phyloP scores from a whole-genome alignment of 2,797 vertebrate species.

The Ciconia nigra region DNA sequence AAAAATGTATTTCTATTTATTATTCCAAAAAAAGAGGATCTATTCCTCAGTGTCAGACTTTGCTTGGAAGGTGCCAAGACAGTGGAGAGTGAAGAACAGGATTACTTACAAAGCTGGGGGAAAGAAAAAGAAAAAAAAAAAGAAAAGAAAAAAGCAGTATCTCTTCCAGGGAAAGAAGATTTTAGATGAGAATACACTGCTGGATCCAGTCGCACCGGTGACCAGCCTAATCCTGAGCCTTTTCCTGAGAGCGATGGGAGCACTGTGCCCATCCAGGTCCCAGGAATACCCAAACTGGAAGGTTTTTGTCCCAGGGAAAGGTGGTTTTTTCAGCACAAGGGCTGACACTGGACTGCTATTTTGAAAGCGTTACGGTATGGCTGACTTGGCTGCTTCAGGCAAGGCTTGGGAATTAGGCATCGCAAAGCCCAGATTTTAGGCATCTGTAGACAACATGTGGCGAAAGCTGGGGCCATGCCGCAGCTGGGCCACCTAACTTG shows the following conservation, averaged over 20 bases:
- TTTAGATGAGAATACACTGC: background rate
- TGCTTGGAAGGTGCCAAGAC: conserved; percentile 48
- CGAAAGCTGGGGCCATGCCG: rapidly evolving
- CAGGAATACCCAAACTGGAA: background rate
- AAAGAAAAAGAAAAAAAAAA: background rate
- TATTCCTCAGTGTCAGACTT: conserved; percentile 39
- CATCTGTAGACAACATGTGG: conserved; percentile 16
- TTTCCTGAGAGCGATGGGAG: background rate
- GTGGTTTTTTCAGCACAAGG: background rate
- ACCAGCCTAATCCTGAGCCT: background rate
- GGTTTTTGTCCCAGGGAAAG: background rate
- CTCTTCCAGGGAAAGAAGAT: background rate
- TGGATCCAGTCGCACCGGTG: background rate
- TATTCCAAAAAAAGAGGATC: background rate
- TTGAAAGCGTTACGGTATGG: background rate
- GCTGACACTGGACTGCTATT: background rate
- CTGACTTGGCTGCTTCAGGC: conserved; percentile 49
- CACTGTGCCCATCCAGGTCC: background rate
- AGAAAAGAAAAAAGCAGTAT: background rate
- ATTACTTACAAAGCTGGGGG: background rate
- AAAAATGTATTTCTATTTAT: conserved; percentile 58
- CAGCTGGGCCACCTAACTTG: background rate
- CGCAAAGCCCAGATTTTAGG: background rate
- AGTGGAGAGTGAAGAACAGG: background rate
- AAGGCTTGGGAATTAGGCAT: background rate